A percentile compares a stretch with the other conserved stretches of the same genome.
Conservation (phyloP, 2,113 vertebrate species). For the Cynoglossus semilaevis region DNA sequence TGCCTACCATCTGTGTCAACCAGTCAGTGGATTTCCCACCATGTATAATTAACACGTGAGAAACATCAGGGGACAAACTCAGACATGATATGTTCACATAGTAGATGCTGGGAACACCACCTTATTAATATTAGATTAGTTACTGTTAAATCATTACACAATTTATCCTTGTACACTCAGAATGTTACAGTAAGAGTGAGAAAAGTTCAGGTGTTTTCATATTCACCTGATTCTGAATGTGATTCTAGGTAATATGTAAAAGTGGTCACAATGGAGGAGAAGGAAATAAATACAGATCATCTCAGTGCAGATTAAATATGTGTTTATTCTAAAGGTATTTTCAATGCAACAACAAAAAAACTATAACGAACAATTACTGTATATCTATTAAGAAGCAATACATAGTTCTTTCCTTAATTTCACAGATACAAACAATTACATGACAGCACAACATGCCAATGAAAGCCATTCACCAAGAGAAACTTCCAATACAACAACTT, state of each 20-base stretch:
- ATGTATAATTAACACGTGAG: no score
- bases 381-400: slow-evolving; percentile 21
- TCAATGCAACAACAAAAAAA: slow-evolving; percentile 14
- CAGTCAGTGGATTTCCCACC: no score
- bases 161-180: no score
- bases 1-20: slow-evolving; percentile 27
- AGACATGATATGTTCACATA: no score
- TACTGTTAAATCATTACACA: no score
- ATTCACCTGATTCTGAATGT: no score
- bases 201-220: no score
- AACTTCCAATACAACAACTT: slow-evolving; percentile 29
- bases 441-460: background rate
- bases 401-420: slow-evolving; percentile 35
- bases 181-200: no score
- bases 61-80: no score
- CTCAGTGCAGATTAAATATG: slow-evolving; percentile 48
- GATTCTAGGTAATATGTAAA: background rate
- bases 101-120: no score
- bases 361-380: slow-evolving; percentile 6
- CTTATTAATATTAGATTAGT: no score
- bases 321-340: slow-evolving; percentile 60
- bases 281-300: slow-evolving; percentile 1
- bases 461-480: slow-evolving; percentile 21
- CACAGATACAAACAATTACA: slow-evolving; percentile 14
- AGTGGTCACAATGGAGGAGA: background rate